Conservation (phyloP, 2,113 vertebrate species). For the Melanerpes formicivorus region DNA sequence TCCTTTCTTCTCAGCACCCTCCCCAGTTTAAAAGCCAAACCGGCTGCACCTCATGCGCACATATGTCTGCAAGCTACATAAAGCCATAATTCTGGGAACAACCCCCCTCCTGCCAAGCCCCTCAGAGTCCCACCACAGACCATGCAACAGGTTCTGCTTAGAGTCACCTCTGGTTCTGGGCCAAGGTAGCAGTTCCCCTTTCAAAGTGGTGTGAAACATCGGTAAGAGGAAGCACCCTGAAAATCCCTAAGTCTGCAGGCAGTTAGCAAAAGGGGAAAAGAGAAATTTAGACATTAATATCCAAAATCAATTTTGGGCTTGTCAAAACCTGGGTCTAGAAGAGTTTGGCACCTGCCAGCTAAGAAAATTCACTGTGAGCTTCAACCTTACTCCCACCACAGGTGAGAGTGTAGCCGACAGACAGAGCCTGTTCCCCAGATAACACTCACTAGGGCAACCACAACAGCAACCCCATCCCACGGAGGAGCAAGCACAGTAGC, state of each 20-base stretch:
- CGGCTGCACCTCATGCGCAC: background rate
- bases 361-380: background rate
- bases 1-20: background rate
- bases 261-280: background rate
- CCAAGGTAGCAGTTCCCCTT: background rate
- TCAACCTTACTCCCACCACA: background rate
- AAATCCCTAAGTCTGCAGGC: background rate
- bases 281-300: background rate
- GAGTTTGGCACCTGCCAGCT: background rate
- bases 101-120: background rate
- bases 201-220: background rate
- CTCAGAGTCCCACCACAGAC: rapidly evolving
- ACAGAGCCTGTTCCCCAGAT: background rate
- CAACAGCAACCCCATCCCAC: background rate
- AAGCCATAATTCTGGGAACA: background rate
- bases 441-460: rapidly evolving
- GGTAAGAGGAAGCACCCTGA: background rate
- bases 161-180: background rate
- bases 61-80: background rate
- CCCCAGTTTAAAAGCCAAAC: background rate
- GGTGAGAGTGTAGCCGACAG: background rate
- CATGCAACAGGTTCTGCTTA: background rate
- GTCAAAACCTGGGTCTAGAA: background rate
- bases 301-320: background rate
- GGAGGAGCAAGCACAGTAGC: background rate